Evolutionary conservation across 2,113 vertebrate genomes (phyloP).

Genomic region (Saguinus imperator): DNA sequence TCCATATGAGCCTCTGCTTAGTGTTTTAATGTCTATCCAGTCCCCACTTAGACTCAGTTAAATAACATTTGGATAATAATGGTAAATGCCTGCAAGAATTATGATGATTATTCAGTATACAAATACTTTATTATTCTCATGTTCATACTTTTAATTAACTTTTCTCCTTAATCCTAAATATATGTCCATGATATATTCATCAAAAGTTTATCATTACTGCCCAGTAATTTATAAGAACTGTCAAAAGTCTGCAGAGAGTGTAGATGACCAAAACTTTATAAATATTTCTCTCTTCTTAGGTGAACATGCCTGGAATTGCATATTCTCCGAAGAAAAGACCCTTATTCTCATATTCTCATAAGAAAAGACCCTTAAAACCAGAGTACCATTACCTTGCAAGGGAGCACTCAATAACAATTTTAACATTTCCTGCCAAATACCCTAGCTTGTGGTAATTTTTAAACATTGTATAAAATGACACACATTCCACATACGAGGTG

Average conservation of each 20-base stretch:
- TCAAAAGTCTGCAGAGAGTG: not conserved
- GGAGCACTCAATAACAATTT: conserved; percentile 29
- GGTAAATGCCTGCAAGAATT: conserved; percentile 2
- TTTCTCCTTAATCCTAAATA: not conserved
- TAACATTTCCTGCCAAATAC: conserved; percentile 58
- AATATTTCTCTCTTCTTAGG: conserved; percentile 18
- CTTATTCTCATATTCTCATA: not conserved
- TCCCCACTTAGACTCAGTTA: not conserved
- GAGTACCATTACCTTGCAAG: conserved; percentile 17
- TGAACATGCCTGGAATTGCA: conserved; percentile 18
- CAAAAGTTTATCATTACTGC: not conserved
- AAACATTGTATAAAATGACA: conserved; percentile 63
- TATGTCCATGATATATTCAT: not conserved
- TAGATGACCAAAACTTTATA: conserved; percentile 9
- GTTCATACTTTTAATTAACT: conserved; percentile 14
- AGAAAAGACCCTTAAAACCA: conserved; percentile 17
- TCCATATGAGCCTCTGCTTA: not conserved
- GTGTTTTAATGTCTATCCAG: not conserved
- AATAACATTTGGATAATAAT: not conserved
- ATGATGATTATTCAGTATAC: not conserved
- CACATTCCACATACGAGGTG: conserved; percentile 68
- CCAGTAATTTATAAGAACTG: conserved; percentile 2
- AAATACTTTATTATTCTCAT: not conserved
- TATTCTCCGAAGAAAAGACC: conserved; percentile 36
- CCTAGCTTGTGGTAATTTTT: conserved; percentile 56